Evolutionary conservation across 2,797 vertebrate genomes (phyloP), one percentile per base, ranked within the genome.

Genomic region (Rhodeus uyekii): DNA sequence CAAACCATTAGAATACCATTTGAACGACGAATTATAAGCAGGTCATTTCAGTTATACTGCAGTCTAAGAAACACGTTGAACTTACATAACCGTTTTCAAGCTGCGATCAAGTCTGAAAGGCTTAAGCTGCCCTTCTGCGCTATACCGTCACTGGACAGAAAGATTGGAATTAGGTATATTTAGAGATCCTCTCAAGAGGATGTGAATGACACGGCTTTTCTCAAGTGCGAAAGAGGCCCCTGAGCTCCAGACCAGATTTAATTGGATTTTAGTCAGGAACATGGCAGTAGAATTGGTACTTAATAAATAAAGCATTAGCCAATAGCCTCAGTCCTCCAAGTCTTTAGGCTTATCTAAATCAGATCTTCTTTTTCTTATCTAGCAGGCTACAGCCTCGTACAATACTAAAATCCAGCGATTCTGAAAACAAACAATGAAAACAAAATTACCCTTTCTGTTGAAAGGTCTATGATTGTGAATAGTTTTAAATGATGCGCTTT

Each of bases 131-230:
- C 14, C 61, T n/a, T 53, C 53, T 58, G 27, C 13, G 13, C 81
- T 64, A 74, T 78, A 60, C 78, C 4, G 61, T 81, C 61, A 78
- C 55, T 12, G 44, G 78, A 87, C 68, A n/a, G 73, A 83, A 88
- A 88, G 91, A 90, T 78, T 88, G 68, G 86, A 86, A 58, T 76
- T 69, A 74, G 46, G 86, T 91, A 89, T 84, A 82, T 90, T 82
- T 77, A 84, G 79, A 64, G 76, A 58, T 73, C 79, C 63, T 36
- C 18, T 44, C 38, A 53, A 10, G 24, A 60, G 13, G 44, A 64
- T 82, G 81, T 80, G 86, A 82, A 48, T 85, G 74, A 29, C 63
- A 44, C 18, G 61, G 78, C 76, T 65, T 86, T 60, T 61, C 81
- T 39, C 73, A 42, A 80, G 71, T 42, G 77, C 39, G 74, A 86